Percentiles rank a stretch among this genome's conserved stretches.
Evolutionary conservation across 2,113 vertebrate species (phyloP).

Genomic region (Progne subis): DNA sequence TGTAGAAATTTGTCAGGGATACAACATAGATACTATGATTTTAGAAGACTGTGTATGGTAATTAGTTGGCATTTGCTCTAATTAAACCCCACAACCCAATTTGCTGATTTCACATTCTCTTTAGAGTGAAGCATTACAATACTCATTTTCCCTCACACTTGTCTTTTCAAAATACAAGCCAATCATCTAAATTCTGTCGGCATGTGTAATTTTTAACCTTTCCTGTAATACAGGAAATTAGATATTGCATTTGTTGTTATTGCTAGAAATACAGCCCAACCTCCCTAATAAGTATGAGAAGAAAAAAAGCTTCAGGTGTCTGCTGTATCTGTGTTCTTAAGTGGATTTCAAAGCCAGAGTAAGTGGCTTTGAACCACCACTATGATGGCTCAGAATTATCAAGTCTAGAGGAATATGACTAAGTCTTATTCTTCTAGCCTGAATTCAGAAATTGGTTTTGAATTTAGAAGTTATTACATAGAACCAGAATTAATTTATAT

Average conservation of each 20-base stretch:
- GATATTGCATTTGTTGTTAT: neutral
- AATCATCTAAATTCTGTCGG: neutral
- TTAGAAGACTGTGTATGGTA: neutral
- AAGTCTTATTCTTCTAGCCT: neutral
- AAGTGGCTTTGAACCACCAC: neutral
- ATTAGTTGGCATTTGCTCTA: neutral
- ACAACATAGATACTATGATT: neutral
- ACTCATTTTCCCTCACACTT: neutral
- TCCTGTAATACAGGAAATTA: neutral
- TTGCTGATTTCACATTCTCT: neutral
- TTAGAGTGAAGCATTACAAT: neutral
- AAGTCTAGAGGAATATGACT: neutral
- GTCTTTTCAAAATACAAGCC: neutral
- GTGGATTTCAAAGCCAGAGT: neutral
- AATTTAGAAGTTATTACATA: neutral
- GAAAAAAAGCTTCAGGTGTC: neutral
- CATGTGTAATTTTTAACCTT: neutral
- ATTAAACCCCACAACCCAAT: neutral
- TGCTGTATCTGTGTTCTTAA: neutral
- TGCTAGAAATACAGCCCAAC: neutral
- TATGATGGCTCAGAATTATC: neutral
- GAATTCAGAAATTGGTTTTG: neutral
- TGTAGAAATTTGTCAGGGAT: neutral
- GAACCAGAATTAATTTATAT: neutral
- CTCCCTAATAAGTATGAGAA: neutral